Evolutionary conservation across 2,113 vertebrate genomes (phyloP).

Genomic region (Lonchura striata): DNA sequence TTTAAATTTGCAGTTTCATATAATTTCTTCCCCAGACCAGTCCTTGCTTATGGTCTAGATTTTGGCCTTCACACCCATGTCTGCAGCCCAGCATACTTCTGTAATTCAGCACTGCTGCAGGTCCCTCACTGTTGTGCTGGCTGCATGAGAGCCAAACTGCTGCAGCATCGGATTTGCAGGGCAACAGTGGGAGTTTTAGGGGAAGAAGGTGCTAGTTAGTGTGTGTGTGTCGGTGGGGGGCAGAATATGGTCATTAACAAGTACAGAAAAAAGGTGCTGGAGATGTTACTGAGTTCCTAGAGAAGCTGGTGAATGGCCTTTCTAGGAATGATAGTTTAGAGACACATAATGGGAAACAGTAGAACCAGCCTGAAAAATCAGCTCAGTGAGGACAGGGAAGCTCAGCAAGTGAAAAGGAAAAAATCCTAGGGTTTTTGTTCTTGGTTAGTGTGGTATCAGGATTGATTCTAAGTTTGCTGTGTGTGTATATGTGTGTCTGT

Average conservation of each 20-base stretch:
- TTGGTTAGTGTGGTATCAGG: not conserved
- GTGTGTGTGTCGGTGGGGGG: rapidly evolving
- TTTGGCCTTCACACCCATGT: not conserved
- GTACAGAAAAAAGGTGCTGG: not conserved
- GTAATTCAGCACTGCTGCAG: not conserved
- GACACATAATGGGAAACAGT: not conserved
- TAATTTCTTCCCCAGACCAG: not conserved
- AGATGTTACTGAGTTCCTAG: not conserved
- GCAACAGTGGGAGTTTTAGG: not conserved
- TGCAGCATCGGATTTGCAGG: rapidly evolving
- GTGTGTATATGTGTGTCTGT: not conserved
- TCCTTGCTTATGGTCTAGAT: not conserved
- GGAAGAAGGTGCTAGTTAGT: not conserved
- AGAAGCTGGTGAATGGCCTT: not conserved
- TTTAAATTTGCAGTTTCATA: not conserved
- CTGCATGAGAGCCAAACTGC: not conserved
- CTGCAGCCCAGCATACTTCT: not conserved
- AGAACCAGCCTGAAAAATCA: not conserved
- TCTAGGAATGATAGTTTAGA: not conserved
- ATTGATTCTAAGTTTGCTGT: not conserved
- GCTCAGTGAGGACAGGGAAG: not conserved
- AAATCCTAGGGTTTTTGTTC: not conserved
- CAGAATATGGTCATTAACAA: not conserved
- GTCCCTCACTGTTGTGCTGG: not conserved
- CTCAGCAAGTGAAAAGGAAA: not conserved